Evolutionary conservation across 2,113 vertebrate species (phyloP), one percentile per base, ranked within the genome.

Genomic region (Macrotis lagotis): DNA sequence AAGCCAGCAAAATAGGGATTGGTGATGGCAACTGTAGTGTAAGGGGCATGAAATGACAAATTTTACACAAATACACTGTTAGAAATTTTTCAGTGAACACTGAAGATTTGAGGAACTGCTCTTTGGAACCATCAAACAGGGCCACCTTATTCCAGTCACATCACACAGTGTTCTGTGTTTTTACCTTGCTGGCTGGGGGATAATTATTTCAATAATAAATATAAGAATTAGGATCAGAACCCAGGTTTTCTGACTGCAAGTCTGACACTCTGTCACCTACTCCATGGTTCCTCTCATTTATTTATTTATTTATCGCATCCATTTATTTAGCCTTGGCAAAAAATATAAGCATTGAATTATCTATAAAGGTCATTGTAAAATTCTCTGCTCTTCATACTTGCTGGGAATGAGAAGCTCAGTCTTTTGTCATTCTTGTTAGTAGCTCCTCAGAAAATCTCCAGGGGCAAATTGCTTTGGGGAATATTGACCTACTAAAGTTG

Each of bases 131-230:
- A 98, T 98, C 97, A 98, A 97, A 98, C 97, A 97, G 98, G 98
- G 98, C 98, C 98, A 98, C 98, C 99, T 98, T 98, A 98, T 98
- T 99, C 99, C 98, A 98, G 99, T 98, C 98, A 98, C 98, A 98
- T 98, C 98, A 98, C 98, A 98, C 98, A 98, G 98, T 98, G 98
- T 98, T 98, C 98, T 98, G 98, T 98, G 98, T 98, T 98, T 96
- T 98, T 97, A 98, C 98, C 98, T 98, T 97, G 98, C 98, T 98
- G 98, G 98, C 98, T 98, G 98, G 98, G 98, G n/a, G n/a, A n/a
- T n/a, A n/a, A n/a, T n/a, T n/a, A n/a, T n/a, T n/a, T n/a, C n/a
- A n/a, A 83, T 44, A 44, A 83, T 44, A 83, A 83, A 24, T 83
- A n/a, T 83, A 12, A 24, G 66, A 83, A 16, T 12, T n/a, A 19